Base-by-base conservation (phyloP, 2,113 vertebrate genomes). In the Seriola aureovittata region DNA sequence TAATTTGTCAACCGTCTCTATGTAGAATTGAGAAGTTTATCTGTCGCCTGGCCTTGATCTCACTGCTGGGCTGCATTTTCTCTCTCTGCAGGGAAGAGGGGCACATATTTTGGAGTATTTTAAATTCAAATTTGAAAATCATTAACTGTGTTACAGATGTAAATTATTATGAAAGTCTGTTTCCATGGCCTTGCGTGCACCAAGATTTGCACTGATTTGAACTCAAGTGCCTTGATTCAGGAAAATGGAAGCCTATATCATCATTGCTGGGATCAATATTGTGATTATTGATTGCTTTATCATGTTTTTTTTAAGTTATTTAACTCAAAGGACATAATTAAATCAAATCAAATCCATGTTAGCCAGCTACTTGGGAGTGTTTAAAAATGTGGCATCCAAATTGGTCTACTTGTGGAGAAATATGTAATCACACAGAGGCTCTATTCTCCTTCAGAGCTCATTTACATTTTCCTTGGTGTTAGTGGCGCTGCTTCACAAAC, bases 401-500 rank as follows among this genome's bases (percentile, higher is more conserved):
- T 79, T 80, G 75, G 36, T 71, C 76, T 82, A 78, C 78, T 91
- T 88, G 71, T 76, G 66, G 42, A 32, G 67, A 83, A 80, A 90
- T 83, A 85, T 86, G 85, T 90, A 63, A 68, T 48, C 72, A 62
- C 84, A 91, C 87, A 91, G 84, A 85, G 76, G 50, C 17, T 46
- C 90, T 29, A 63, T 93, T 91, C 86, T 92, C 60, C 80, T 67
- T 32, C 36, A 5, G 19, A 29, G 38, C 86, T 82, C 86, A 93
- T 92, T 93, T 87, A 72, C 89, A 93, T 93, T 88, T 88, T 70
- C 75, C 87, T 88, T 85, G 79, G 87, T 85, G 82, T 87, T 82
- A 71, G 82, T 87, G 78, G 44, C 88, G 76, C 73, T 85, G 85
- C 80, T 84, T 71, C 71, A 84, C 85, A 91, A 88, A 91, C 88